Conservation (phyloP, 2,888 invertebrate genomes). For the Minunthozetes semirufus region DNA sequence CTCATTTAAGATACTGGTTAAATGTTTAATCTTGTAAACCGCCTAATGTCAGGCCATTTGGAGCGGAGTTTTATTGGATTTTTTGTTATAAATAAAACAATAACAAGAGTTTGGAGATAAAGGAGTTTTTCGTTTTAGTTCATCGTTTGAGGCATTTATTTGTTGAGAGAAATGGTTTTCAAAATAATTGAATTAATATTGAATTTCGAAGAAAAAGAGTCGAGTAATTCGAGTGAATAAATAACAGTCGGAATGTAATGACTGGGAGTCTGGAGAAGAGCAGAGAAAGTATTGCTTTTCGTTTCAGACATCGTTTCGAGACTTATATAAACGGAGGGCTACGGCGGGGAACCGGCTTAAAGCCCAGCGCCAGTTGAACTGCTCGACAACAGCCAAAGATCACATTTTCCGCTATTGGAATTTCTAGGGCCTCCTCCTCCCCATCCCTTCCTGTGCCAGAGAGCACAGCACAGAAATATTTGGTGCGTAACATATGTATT, state of each 20-base stretch:
- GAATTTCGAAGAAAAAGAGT: background rate
- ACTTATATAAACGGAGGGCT: background rate
- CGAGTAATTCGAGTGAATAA: background rate
- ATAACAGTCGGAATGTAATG: background rate
- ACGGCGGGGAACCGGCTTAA: background rate
- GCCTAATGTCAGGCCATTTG: too few relatives aligned
- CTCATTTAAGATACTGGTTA: too few relatives aligned
- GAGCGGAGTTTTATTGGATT: too few relatives aligned
- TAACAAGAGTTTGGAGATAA: too few relatives aligned
- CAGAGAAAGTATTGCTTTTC: background rate
- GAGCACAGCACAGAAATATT: background rate
- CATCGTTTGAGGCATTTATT: too few relatives aligned
- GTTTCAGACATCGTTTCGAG: background rate
- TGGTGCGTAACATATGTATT: conserved; percentile 19
- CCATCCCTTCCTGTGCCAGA: background rate
- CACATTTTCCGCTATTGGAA: background rate
- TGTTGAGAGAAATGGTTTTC: background rate
- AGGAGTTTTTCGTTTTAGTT: too few relatives aligned
- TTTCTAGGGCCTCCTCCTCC: background rate
- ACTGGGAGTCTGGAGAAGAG: background rate
- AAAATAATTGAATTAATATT: background rate
- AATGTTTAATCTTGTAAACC: too few relatives aligned
- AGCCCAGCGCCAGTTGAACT: background rate
- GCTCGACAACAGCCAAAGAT: background rate
- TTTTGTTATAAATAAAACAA: too few relatives aligned